phyloP scores from a whole-genome alignment of 2,113 vertebrate species.

The Sciurus niger region DNA sequence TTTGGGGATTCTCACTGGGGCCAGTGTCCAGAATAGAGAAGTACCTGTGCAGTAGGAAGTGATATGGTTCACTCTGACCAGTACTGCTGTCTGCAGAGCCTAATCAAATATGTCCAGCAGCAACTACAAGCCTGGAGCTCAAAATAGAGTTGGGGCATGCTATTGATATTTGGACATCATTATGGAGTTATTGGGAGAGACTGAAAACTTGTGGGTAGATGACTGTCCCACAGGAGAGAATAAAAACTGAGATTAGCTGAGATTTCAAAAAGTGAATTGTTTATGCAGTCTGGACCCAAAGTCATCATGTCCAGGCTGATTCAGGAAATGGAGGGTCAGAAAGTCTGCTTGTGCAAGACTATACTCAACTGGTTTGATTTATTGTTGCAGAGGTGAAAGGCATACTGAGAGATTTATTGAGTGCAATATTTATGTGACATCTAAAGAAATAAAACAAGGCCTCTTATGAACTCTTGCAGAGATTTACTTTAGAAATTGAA shows the following conservation, averaged over 20 bases:
- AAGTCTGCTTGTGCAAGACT: not conserved
- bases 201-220: not conserved
- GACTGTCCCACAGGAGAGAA: not conserved
- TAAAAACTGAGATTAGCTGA: not conserved
- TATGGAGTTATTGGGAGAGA: not conserved
- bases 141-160: not conserved
- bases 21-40: not conserved
- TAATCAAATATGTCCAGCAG: not conserved
- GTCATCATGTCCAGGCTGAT: not conserved
- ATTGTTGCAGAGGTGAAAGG: constrained; percentile 9
- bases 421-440: constrained; percentile 54
- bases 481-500: constrained; percentile 49
- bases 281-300: not conserved
- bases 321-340: not conserved
- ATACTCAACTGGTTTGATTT: constrained; percentile 33
- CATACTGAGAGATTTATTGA: constrained; percentile 37
- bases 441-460: constrained; percentile 10
- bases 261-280: not conserved
- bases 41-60: not conserved
- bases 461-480: constrained; percentile 53
- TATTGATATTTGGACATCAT: not conserved
- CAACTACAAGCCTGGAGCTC: not conserved
- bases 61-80: not conserved
- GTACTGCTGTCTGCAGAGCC: not conserved
- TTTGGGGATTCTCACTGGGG: not conserved